Conservation (phyloP, 2,888 invertebrate species). For the Keiferia lycopersicella region DNA sequence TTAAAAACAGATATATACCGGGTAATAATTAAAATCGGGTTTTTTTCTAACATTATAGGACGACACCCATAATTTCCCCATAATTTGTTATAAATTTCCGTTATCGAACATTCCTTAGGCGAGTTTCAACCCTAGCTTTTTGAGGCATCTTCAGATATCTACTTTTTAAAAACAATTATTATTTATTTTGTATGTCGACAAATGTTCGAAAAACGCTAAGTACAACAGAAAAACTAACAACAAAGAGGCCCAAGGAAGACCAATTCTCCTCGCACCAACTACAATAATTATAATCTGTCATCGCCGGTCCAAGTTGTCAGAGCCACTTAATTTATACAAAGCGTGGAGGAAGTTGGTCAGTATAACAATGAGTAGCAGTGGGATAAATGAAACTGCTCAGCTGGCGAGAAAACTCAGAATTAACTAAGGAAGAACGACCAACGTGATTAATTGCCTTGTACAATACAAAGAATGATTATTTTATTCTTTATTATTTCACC, state of each 20-base stretch:
- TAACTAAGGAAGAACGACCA: slow-evolving; percentile 49
- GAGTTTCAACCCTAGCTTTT: no score
- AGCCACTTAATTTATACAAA: slow-evolving; percentile 27
- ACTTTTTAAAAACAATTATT: no score
- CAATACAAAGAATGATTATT: slow-evolving; percentile 47
- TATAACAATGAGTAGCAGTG: slow-evolving; percentile 42
- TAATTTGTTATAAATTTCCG: no score
- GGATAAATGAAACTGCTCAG: slow-evolving; percentile 60
- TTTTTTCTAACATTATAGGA: no score
- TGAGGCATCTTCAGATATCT: no score
- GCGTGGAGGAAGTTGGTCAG: slow-evolving; percentile 27
- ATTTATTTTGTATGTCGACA: no score
- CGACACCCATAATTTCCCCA: no score
- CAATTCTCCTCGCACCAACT: background rate
- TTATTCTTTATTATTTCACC: slow-evolving; percentile 35
- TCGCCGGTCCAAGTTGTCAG: slow-evolving; percentile 18
- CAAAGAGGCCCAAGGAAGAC: background rate
- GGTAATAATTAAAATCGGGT: no score
- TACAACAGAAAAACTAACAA: background rate
- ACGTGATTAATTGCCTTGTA: slow-evolving; percentile 61
- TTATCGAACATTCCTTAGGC: no score
- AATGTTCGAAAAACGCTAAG: background rate
- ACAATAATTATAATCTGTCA: slow-evolving; percentile 22
- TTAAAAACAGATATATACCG: no score
- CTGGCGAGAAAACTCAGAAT: slow-evolving; percentile 48